Base-by-base conservation (phyloP, 2,113 vertebrate genomes). In the Phaetusa simplex region DNA sequence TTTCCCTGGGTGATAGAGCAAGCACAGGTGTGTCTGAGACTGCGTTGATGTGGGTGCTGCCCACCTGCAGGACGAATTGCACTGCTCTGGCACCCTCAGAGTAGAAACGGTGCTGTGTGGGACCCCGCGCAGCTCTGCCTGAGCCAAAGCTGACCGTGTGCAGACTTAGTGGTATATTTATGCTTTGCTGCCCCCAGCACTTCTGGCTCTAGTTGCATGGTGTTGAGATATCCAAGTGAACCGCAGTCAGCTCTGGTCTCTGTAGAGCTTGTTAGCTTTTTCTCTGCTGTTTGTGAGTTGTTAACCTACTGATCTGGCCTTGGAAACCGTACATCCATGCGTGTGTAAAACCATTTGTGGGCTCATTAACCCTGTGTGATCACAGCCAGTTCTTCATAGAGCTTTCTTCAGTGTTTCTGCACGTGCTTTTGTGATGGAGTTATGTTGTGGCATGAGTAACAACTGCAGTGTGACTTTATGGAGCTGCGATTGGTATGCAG, bases 201-300 rank as follows among this genome's bases (percentile, higher is more conserved):
- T 73, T 55, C 64, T 88, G 55, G 38, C 66, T 80, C 14, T 23
- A 11, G 24, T 18, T 86, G 59, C 27, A 11, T 29, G 14, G 21
- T 70, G 81, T 77, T 89, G 66, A 49, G 86, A 19, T 86, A 56
- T 11, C 40, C 58, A 12, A 14, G 55, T 69, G 72, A 95, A 32
- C 23, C 34, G 76, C 50, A 52, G 66, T 77, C 77, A 84, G 77
- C 77, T 78, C 71, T 81, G 49, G 43, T 94, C 90, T 82, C 92
- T 53, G 43, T 84, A 94, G 84, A 78, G 55, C 92, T 93, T 94
- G 43, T 89, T 91, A 95, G 81, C 69, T 86, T 83, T 81, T 81
- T 91, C 56, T 70, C 4, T 9, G 76, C 49, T 0, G 0, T n/a
- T 24, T 62, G 19, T 88, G 62, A 88, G 26, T 36, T 56, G 56